Evolutionary conservation across 1,140 invertebrate species (phyloP), one percentile per base, ranked within the genome.

Genomic region (Drosophila virilis): DNA sequence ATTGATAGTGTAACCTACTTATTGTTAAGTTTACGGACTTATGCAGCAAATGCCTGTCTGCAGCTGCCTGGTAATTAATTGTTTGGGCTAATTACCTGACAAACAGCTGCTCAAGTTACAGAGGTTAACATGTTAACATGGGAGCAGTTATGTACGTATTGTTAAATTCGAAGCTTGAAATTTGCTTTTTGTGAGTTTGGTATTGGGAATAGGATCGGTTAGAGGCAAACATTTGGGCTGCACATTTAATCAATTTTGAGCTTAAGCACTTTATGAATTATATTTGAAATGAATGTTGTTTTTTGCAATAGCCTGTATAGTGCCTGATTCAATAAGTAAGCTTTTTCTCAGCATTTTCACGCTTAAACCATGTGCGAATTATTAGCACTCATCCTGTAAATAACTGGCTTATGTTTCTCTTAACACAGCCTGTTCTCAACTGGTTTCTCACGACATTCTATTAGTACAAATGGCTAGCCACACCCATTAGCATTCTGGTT

Each of bases 21-120:
- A 59, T 51, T 37, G 55, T 61, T 60, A 60, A 78, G 66, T 58
- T 66, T 66, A 62, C 46, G 48, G 40, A 50, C 58, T 61, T 68
- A 74, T 54, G 38, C 64, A 58, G 64, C 62, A 78, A 81, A 62
- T 70, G 74, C 60, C 78, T 77, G 74, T 81, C 80, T 58, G 48
- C 50, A 45, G 50, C 57, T 68, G 50, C 50, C 60, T 46, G 60
- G 17, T 61, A 69, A 69, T 62, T 61, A 74, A 69, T 74, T 69
- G 42, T 15, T 40, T 8, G 17, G 42, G 10, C 71, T 74, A 74
- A 74, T 74, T 74, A 74, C 9, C 50, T 68, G 51, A 61, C 71
- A 69, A 74, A 62, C 43, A 43, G 37, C n/a, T 60, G 55, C 17
- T 55, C 48, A 45, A 45, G n/a, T 32, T 42, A n/a, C 45, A 35